These are phyloP conservation scores for Leptinotarsa tumamoca DNA, from an alignment of 2,888 invertebrate genomes.

Conservation along the genomic window DNA sequence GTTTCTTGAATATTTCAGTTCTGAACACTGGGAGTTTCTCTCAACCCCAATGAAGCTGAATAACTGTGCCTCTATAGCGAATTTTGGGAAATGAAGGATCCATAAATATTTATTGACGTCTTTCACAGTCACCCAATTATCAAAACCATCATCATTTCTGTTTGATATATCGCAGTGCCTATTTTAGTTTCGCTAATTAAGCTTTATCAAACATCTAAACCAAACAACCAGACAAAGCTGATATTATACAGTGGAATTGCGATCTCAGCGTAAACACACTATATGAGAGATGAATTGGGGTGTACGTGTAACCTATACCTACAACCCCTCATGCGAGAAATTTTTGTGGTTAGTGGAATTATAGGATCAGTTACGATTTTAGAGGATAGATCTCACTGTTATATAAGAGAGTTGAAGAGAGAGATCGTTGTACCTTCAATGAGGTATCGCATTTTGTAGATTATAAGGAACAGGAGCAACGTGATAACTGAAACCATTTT, in stretches of 20 bases:
- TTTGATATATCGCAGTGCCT: slow-evolving; percentile 36
- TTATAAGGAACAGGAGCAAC: too few relatives aligned
- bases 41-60: too few relatives aligned
- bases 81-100: neutral
- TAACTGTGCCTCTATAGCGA: neutral
- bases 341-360: too few relatives aligned
- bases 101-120: neutral
- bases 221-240: slow-evolving; percentile 34
- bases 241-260: slow-evolving; percentile 30
- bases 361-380: too few relatives aligned
- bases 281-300: slow-evolving; percentile 15
- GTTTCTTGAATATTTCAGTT: too few relatives aligned
- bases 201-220: slow-evolving; percentile 39
- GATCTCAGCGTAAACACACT: slow-evolving; percentile 29
- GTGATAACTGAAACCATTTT: too few relatives aligned
- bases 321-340: neutral
- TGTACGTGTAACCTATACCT: neutral
- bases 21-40: too few relatives aligned
- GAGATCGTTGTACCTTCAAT: too few relatives aligned
- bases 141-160: slow-evolving; percentile 40
- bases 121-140: slow-evolving; percentile 27
- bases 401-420: too few relatives aligned
- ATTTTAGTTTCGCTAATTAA: slow-evolving; percentile 38
- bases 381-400: too few relatives aligned
- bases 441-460: too few relatives aligned